These are phyloP conservation scores for Priocnemis perturbator DNA, from an alignment of 2,888 invertebrate species.

Conservation along the genomic window DNA sequence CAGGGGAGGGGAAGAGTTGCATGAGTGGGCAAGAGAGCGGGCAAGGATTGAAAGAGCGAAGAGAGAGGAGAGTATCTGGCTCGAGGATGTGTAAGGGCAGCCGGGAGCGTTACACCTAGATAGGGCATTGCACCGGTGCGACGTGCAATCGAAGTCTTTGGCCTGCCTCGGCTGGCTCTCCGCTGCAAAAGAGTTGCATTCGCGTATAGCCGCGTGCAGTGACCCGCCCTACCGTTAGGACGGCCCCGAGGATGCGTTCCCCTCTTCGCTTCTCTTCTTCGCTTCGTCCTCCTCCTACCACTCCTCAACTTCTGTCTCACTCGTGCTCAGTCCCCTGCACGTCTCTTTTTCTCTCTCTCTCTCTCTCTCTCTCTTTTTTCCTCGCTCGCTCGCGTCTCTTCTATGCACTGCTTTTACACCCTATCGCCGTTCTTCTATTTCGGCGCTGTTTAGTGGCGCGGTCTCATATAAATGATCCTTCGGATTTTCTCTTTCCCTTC, in stretches of 20 bases:
- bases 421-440: too few relatives aligned
- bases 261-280: constrained; percentile 44
- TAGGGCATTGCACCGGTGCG: constrained; percentile 73
- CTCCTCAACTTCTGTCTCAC: too few relatives aligned
- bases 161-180: constrained; percentile 75
- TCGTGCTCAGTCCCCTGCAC: too few relatives aligned
- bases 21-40: neutral
- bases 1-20: neutral
- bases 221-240: constrained; percentile 76
- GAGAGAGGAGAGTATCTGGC: constrained; percentile 2
- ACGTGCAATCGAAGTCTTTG: constrained; percentile 61
- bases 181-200: constrained; percentile 60
- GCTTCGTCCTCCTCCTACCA: neutral
- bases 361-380: too few relatives aligned
- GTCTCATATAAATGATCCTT: too few relatives aligned
- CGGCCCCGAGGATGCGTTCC: constrained; percentile 74
- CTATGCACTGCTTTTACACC: neutral
- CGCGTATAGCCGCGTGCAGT: constrained; percentile 71
- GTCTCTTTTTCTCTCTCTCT: too few relatives aligned
- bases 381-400: neutral
- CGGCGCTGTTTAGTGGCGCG: too few relatives aligned
- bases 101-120: constrained; percentile 71
- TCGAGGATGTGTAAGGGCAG: constrained; percentile 64
- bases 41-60: neutral
- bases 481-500: too few relatives aligned